A percentile compares a stretch with the other conserved stretches of the same genome.
phyloP scores from a whole-genome alignment of 1,140 invertebrate genomes.

The Lasioglossum albipes region DNA sequence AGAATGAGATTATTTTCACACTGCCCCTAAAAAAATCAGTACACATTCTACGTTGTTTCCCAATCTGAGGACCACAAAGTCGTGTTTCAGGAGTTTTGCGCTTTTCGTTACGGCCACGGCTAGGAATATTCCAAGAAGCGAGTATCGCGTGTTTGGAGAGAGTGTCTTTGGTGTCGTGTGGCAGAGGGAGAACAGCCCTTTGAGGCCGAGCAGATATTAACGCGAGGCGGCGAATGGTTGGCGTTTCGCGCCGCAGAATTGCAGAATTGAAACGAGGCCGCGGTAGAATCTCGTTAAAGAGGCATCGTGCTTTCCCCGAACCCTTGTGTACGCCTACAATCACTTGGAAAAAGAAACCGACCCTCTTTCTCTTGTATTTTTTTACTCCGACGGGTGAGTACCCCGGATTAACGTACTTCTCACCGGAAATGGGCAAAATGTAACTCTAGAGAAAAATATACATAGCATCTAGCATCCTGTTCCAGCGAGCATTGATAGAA shows the following conservation, averaged over 20 bases:
- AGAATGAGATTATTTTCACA: neutral
- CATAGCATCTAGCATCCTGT: no score
- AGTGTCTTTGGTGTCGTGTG: neutral
- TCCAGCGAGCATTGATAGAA: no score
- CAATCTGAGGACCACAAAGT: no score
- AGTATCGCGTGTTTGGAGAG: slow-evolving; percentile 6
- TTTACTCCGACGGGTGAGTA: neutral
- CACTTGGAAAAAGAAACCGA: neutral
- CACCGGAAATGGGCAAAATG: neutral
- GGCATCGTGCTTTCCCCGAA: no score
- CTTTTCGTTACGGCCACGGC: slow-evolving; percentile 1
- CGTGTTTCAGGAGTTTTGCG: neutral
- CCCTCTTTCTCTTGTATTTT: neutral
- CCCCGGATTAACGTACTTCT: no score
- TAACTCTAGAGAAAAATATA: neutral
- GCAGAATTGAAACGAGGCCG: slow-evolving; percentile 11
- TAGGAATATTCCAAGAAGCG: slow-evolving; percentile 20
- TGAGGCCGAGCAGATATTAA: slow-evolving; percentile 29
- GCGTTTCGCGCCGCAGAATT: neutral
- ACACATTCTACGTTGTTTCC: no score
- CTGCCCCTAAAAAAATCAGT: neutral
- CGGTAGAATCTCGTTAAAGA: neutral
- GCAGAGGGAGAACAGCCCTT: neutral
- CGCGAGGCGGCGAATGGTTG: neutral
- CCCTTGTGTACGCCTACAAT: neutral